Conservation (phyloP, 2,888 invertebrate genomes). For the Oasisia sp. region DNA sequence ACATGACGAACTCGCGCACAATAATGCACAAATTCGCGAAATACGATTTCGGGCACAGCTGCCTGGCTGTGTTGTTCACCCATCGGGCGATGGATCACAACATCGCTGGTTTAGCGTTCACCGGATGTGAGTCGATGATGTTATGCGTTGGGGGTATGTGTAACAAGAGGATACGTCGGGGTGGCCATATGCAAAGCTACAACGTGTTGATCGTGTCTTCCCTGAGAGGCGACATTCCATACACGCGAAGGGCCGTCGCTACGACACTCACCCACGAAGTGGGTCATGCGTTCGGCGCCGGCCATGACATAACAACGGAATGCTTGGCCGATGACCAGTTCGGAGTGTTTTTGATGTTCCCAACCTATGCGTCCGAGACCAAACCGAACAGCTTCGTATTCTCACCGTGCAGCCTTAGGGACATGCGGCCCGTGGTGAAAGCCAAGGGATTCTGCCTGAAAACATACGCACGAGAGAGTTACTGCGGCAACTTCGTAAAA, state of each 20-base stretch:
- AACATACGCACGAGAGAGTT: not conserved
- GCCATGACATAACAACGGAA: not conserved
- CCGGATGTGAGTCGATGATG: not conserved
- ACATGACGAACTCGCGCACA: not conserved
- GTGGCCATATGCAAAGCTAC: not conserved
- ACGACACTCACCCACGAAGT: slow-evolving; percentile 19
- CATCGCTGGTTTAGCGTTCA: not conserved
- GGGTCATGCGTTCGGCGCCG: slow-evolving; percentile 17
- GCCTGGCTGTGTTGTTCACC: slow-evolving; percentile 13
- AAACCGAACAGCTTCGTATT: slow-evolving; percentile 21
- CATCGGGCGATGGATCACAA: not conserved
- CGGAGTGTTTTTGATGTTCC: slow-evolving; percentile 19
- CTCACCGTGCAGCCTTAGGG: slow-evolving; percentile 22
- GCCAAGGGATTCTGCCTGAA: not conserved
- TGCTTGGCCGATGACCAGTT: not conserved
- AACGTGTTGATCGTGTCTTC: not conserved
- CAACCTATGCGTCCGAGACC: too few species aligned
- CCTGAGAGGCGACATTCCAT: not conserved
- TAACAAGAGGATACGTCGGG: not conserved
- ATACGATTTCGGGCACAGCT: not conserved
- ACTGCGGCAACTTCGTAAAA: slow-evolving; percentile 13
- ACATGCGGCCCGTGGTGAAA: not conserved
- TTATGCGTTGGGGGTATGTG: not conserved
- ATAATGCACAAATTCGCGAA: not conserved
- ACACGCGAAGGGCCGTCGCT: not conserved